A percentile compares a stretch with the other conserved stretches of the same genome.
Evolutionary conservation across 2,113 vertebrate species (phyloP).

Genomic region (Blennius ocellaris): DNA sequence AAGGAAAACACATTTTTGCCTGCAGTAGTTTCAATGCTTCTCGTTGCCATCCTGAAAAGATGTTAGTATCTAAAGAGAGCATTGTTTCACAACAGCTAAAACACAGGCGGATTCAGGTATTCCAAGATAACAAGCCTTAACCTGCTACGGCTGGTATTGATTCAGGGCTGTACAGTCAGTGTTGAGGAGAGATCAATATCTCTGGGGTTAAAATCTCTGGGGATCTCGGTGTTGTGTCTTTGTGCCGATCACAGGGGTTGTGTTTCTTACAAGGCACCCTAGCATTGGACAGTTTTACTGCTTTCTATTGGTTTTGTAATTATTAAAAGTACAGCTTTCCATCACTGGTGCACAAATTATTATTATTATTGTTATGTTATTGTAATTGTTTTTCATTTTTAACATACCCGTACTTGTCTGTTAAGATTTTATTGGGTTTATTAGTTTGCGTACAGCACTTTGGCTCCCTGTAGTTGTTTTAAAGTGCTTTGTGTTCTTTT

Average conservation of each 20-base stretch:
- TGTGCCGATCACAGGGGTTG: constrained; percentile 21
- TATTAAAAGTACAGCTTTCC: too few species aligned
- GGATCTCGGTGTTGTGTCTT: constrained; percentile 37
- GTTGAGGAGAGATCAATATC: constrained; percentile 68
- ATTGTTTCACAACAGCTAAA: constrained; percentile 50
- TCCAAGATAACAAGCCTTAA: constrained; percentile 45
- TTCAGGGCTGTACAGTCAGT: constrained; percentile 41
- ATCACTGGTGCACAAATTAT: too few species aligned
- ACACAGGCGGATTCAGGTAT: constrained; percentile 27
- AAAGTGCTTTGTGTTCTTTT: too few species aligned
- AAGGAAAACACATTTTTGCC: constrained; percentile 46
- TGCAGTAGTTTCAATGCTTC: constrained; percentile 6
- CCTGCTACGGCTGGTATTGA: constrained; percentile 51
- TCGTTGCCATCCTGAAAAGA: not conserved
- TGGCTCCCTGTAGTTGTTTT: too few species aligned
- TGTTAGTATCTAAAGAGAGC: not conserved
- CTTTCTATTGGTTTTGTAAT: constrained; percentile 30
- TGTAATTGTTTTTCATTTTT: too few species aligned
- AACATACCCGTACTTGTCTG: too few species aligned
- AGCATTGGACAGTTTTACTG: constrained; percentile 24
- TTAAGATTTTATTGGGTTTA: too few species aligned
- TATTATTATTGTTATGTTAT: too few species aligned
- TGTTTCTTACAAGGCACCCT: constrained; percentile 32
- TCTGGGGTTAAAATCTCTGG: constrained; percentile 15
- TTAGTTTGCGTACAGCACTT: too few species aligned